Conservation (phyloP, 2,888 invertebrate genomes). For the Mesochorus sp. region DNA sequence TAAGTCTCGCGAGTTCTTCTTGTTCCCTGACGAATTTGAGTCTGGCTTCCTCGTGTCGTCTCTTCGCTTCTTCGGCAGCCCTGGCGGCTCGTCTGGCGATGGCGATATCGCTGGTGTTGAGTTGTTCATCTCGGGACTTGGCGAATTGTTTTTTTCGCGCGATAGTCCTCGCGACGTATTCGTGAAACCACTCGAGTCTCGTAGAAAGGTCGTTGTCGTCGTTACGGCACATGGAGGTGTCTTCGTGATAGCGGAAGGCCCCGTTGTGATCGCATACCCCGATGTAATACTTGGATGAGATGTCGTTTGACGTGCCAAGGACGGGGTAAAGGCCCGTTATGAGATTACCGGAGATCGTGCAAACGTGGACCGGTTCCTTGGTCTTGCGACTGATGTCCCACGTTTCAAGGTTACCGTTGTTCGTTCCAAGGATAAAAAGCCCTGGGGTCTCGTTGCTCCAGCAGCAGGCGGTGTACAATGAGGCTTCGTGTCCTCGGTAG, state of each 20-base stretch:
- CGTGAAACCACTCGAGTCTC: conserved; percentile 74
- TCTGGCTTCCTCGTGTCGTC: conserved; percentile 84
- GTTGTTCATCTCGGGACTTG: conserved; percentile 73
- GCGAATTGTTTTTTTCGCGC: conserved; percentile 72
- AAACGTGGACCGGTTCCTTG: conserved; percentile 86
- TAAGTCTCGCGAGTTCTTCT: conserved; percentile 74
- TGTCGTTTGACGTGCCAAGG: conserved; percentile 6
- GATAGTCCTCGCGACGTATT: conserved; percentile 72
- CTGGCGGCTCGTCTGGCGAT: conserved; percentile 67
- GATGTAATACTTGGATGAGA: conserved; percentile 80
- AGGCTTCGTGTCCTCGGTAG: conserved; percentile 85
- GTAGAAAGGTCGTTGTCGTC: conserved; percentile 61
- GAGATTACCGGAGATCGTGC: conserved; percentile 85
- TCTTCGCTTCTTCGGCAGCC: conserved; percentile 78
- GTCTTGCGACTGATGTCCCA: conserved; percentile 90
- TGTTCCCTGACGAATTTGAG: conserved; percentile 66
- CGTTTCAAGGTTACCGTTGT: conserved; percentile 89
- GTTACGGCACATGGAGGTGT: conserved; percentile 82
- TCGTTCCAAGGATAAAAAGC: conserved; percentile 87
- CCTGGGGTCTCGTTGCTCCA: conserved; percentile 90
- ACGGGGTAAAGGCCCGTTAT: conserved; percentile 66
- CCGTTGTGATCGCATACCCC: conserved; percentile 87
- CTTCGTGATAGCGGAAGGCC: conserved; percentile 85
- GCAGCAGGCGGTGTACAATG: conserved; percentile 85
- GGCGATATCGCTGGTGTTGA: conserved; percentile 67